These are phyloP conservation scores for Siniperca obscura DNA, from an alignment of 2,797 vertebrate species.

Conservation along the genomic window DNA sequence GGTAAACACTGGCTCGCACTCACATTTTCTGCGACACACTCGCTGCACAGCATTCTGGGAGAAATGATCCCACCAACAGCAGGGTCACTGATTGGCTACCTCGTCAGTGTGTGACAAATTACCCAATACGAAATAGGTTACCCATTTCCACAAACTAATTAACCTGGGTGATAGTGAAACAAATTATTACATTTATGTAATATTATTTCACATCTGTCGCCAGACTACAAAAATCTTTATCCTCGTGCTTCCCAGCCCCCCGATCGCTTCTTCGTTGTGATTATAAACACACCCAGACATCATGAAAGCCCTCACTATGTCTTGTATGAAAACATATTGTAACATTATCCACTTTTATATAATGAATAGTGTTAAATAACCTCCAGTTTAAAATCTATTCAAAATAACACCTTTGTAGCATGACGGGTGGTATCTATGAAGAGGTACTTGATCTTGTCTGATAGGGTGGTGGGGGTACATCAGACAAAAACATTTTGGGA, in stretches of 20 bases:
- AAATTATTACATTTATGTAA: slow-evolving; percentile 99
- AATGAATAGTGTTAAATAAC: background rate
- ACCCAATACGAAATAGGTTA: slow-evolving; percentile 98
- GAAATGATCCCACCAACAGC: slow-evolving; percentile 91
- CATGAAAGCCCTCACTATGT: background rate
- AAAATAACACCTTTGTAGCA: no score
- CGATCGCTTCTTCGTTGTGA: slow-evolving; percentile 2
- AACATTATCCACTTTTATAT: no score
- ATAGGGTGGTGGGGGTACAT: no score
- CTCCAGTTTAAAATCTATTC: no score
- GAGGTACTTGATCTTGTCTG: no score
- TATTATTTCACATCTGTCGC: slow-evolving; percentile 97
- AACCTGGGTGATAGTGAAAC: slow-evolving; percentile 97
- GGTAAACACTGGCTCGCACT: slow-evolving; percentile 93
- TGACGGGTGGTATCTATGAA: background rate
- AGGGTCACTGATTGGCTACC: slow-evolving; percentile 95
- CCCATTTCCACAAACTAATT: slow-evolving; percentile 99
- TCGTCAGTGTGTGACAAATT: slow-evolving; percentile 98
- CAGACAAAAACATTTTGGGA: no score
- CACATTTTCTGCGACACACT: slow-evolving; percentile 91
- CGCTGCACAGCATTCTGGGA: slow-evolving; percentile 89
- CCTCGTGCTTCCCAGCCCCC: background rate
- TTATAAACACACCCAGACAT: slow-evolving; percentile 44
- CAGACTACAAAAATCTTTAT: slow-evolving; percentile 78
- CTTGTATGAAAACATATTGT: no score